Conservation (phyloP, 2,113 vertebrate genomes). For the Gobio gobio region DNA sequence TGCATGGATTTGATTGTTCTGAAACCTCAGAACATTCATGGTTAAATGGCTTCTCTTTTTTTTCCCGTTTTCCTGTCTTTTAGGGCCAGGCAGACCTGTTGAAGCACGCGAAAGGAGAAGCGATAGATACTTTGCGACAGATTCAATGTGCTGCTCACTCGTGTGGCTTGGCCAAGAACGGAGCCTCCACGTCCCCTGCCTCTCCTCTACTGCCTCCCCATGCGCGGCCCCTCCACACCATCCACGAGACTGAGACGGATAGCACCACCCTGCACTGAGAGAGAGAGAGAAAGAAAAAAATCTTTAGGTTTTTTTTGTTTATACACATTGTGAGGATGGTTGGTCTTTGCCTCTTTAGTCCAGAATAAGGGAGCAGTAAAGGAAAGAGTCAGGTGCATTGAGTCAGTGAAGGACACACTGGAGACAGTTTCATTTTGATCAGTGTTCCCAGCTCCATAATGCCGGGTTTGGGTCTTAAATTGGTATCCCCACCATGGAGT, state of each 20-base stretch:
- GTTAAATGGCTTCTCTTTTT: neutral
- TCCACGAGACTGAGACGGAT: conserved; percentile 76
- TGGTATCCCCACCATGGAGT: neutral
- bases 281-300: conserved; percentile 49
- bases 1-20: neutral
- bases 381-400: neutral
- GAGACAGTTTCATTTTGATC: conserved; percentile 2
- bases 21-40: neutral
- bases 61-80: neutral
- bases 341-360: neutral
- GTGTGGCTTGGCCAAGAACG: conserved; percentile 86
- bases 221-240: conserved; percentile 71
- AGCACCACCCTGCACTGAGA: conserved; percentile 76
- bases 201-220: conserved; percentile 73
- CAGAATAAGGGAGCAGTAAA: neutral
- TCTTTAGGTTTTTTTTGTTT: neutral
- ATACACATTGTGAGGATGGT: neutral
- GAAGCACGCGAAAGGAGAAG: conserved; percentile 88
- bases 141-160: conserved; percentile 90
- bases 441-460: neutral
- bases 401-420: conserved; percentile 30
- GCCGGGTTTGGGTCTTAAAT: neutral
- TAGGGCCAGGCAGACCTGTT: conserved; percentile 91
- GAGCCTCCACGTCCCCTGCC: conserved; percentile 71
- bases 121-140: conserved; percentile 87